Evolutionary conservation across 2,888 invertebrate genomes (phyloP).

Genomic region (Caenorhabditis sulstoni): DNA sequence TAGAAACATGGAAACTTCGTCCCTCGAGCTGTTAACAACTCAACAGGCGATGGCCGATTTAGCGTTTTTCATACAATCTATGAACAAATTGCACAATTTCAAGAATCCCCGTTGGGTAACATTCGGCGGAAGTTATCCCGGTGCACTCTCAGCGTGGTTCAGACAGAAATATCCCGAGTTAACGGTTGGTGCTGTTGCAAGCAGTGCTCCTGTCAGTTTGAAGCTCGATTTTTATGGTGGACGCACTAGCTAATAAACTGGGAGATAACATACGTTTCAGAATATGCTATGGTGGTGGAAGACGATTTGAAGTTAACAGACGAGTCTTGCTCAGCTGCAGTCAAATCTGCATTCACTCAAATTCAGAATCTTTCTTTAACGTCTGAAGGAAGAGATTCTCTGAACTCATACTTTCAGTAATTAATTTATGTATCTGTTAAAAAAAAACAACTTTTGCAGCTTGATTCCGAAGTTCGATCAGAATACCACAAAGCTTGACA

Average conservation of each 20-base stretch:
- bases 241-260: no score
- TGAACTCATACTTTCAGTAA: constrained; percentile 48
- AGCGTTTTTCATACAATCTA: constrained; percentile 68
- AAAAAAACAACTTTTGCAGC: constrained; percentile 49
- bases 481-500: constrained; percentile 68
- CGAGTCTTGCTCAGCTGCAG: constrained; percentile 54
- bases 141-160: constrained; percentile 73
- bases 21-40: constrained; percentile 63
- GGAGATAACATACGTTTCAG: no score
- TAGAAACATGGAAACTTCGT: constrained; percentile 67
- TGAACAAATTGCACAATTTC: constrained; percentile 66
- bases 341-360: constrained; percentile 52
- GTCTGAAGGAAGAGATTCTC: constrained; percentile 57
- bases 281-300: constrained; percentile 74
- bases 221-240: constrained; percentile 69
- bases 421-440: neutral
- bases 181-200: constrained; percentile 70
- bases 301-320: constrained; percentile 63
- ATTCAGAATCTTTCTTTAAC: constrained; percentile 66
- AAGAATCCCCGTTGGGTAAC: constrained; percentile 76
- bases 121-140: constrained; percentile 77
- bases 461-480: constrained; percentile 66
- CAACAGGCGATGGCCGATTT: constrained; percentile 70
- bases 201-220: constrained; percentile 69
- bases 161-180: constrained; percentile 71